These are phyloP conservation scores for Dorcus hopei DNA, from an alignment of 2,888 invertebrate genomes.

Conservation along the genomic window DNA sequence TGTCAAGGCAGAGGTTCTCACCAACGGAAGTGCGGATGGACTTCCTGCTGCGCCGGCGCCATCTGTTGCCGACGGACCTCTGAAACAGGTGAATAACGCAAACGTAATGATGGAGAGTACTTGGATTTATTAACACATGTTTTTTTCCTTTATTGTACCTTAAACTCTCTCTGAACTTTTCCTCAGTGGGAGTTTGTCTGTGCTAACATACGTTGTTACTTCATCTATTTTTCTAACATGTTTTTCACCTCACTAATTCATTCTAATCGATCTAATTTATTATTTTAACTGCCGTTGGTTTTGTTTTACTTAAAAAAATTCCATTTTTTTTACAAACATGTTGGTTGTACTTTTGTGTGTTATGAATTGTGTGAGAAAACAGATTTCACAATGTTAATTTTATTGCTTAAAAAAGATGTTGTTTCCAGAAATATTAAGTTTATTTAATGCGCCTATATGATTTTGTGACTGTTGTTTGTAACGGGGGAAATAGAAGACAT, in stretches of 20 bases:
- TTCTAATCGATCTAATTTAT: conserved; percentile 2
- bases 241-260: conserved; percentile 15
- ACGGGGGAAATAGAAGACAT: too few relatives aligned
- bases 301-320: too few relatives aligned
- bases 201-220: conserved; percentile 12
- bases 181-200: conserved; percentile 15
- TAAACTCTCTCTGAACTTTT: conserved; percentile 14
- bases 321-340: too few relatives aligned
- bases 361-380: too few relatives aligned
- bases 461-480: too few relatives aligned
- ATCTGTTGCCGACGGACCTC: conserved; percentile 55
- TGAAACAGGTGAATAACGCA: conserved; percentile 52
- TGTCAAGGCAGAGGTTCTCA: conserved; percentile 36
- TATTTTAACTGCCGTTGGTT: too few relatives aligned
- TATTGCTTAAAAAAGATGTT: too few relatives aligned
- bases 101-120: conserved; percentile 31
- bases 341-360: too few relatives aligned
- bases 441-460: too few relatives aligned
- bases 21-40: conserved; percentile 47
- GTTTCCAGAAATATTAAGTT: too few relatives aligned
- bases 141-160: conserved; percentile 15
- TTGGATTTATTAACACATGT: conserved; percentile 29
- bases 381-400: too few relatives aligned
- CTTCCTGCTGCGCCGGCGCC: conserved; percentile 47
- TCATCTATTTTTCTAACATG: conserved; percentile 14